A percentile compares a stretch with the other conserved stretches of the same genome.
Evolutionary conservation across 2,888 invertebrate genomes (phyloP).

Genomic region (Eulithis prunata): DNA sequence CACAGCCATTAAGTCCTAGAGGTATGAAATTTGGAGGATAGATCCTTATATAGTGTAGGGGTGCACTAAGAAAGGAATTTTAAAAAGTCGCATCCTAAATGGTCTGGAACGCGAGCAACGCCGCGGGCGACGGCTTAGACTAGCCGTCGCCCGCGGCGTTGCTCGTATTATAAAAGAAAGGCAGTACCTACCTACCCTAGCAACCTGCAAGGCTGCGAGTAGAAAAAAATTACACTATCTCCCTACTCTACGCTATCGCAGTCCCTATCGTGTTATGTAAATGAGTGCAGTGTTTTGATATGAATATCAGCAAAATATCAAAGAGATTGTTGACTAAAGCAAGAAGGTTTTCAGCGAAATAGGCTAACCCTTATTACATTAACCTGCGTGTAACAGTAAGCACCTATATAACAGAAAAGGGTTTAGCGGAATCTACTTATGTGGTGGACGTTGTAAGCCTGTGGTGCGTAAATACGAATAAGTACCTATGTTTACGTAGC

Average conservation of each 20-base stretch:
- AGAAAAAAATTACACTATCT: conserved; percentile 9
- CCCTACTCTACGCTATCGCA: conserved; percentile 8
- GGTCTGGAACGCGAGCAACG: no score
- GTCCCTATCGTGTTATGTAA: conserved; percentile 16
- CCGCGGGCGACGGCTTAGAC: no score
- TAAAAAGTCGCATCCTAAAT: no score
- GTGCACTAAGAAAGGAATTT: no score
- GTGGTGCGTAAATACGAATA: conserved; percentile 14
- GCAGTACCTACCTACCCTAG: no score
- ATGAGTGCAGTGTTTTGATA: conserved; percentile 13
- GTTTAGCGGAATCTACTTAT: conserved; percentile 50
- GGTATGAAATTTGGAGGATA: no score
- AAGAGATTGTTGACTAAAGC: conserved; percentile 37
- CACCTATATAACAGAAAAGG: conserved; percentile 36
- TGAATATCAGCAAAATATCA: conserved; percentile 23
- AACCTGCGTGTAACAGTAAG: conserved; percentile 43
- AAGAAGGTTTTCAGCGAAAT: conserved; percentile 42
- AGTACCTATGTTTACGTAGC: no score
- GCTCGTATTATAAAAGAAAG: no score
- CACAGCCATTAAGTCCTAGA: no score
- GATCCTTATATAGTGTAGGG: no score
- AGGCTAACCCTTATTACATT: conserved; percentile 50
- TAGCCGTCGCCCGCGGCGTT: no score
- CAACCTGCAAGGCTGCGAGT: no score
- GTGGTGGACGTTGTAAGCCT: conserved; percentile 45